phyloP scores from a whole-genome alignment of 2,888 invertebrate genomes.

The Drosophila demipolita region DNA sequence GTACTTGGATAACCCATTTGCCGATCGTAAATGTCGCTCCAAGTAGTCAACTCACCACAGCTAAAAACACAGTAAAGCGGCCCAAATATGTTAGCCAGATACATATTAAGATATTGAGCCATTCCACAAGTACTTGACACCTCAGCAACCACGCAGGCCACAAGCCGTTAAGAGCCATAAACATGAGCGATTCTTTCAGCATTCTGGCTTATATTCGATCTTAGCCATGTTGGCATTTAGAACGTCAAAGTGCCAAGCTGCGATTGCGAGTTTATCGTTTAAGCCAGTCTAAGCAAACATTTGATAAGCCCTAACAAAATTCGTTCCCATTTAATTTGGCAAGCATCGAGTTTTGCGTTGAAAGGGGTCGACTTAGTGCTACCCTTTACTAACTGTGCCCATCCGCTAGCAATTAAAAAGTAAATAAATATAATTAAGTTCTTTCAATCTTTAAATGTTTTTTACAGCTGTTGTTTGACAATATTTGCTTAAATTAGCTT shows the following conservation, averaged over 20 bases:
- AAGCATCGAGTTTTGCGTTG: background rate
- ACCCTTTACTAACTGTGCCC: conserved; percentile 9
- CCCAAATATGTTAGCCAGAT: conserved; percentile 1
- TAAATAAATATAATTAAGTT: background rate
- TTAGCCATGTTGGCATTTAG: conserved; percentile 6
- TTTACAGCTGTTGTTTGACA: no score
- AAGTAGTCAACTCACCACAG: background rate
- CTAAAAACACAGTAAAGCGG: background rate
- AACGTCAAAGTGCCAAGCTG: conserved; percentile 22
- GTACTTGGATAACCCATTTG: conserved; percentile 38
- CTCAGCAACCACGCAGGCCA: background rate
- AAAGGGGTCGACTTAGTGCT: background rate
- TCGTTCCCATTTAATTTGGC: conserved; percentile 10
- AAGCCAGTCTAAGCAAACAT: background rate
- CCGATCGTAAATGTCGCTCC: conserved; percentile 41
- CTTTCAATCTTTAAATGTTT: background rate
- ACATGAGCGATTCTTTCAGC: conserved; percentile 2
- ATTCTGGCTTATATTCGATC: background rate
- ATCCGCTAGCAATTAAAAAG: background rate
- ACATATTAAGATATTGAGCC: conserved; percentile 2
- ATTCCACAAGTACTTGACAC: conserved; percentile 37
- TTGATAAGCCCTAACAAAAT: conserved; percentile 18
- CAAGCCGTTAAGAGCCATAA: background rate
- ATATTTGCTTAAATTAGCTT: background rate
- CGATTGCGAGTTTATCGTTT: conserved; percentile 21